These are phyloP conservation scores for Geopemphigus sp. DNA, from an alignment of 1,140 invertebrate genomes.

Conservation along the genomic window DNA sequence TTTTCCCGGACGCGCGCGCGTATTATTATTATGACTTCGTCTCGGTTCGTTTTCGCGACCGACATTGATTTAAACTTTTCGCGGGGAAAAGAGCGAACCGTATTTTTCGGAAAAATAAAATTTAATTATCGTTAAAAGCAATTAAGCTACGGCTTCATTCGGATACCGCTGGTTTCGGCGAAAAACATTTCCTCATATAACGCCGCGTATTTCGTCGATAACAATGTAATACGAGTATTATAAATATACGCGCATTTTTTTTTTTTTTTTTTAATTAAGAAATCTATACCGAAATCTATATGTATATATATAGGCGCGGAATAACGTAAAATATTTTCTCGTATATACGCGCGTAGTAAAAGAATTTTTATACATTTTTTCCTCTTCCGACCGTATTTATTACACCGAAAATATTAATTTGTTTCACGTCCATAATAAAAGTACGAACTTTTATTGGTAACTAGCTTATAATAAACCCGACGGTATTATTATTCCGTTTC, in stretches of 20 bases:
- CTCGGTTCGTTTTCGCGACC: background rate
- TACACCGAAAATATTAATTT: too few species aligned
- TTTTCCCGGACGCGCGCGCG: too few species aligned
- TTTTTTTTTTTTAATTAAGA: background rate
- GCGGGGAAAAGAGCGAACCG: background rate
- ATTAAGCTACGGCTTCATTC: slow-evolving; percentile 7
- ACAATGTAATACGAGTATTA: background rate
- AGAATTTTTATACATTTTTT: background rate
- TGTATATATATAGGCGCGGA: background rate
- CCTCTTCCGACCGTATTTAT: background rate
- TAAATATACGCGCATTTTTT: too few species aligned
- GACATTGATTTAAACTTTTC: background rate
- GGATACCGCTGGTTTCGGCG: background rate
- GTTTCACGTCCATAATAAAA: too few species aligned
- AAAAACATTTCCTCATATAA: background rate
- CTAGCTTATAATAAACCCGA: too few species aligned
- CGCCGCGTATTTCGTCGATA: background rate
- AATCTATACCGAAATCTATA: background rate
- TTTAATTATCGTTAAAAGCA: background rate
- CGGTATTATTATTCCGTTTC: too few species aligned
- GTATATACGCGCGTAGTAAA: too few species aligned
- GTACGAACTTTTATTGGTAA: too few species aligned
- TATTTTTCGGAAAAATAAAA: background rate
- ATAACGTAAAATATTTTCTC: background rate
- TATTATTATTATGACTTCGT: background rate